Percentiles rank a stretch among this genome's conserved stretches.
Evolutionary conservation across 2,888 invertebrate genomes (phyloP).

Genomic region (Sesia bembeciformis): DNA sequence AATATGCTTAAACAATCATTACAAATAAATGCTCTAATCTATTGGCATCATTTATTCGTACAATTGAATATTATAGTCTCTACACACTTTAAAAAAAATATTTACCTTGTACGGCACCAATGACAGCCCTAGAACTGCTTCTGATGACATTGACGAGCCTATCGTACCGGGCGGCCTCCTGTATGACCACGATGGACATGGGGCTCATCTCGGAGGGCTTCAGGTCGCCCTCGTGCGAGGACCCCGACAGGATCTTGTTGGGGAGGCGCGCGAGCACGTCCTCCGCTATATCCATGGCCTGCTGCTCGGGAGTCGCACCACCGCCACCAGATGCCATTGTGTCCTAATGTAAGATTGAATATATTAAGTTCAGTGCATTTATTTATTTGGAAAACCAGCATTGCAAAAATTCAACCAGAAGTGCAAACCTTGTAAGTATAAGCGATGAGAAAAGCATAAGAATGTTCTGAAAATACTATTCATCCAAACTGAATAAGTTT

Average conservation of each 20-base stretch:
- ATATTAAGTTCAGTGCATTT: no score
- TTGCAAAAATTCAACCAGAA: no score
- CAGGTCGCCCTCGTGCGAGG: slow-evolving; percentile 78
- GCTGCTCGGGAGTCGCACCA: slow-evolving; percentile 83
- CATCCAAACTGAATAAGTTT: no score
- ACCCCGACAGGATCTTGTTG: slow-evolving; percentile 77
- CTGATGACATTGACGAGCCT: slow-evolving; percentile 83
- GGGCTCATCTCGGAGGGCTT: slow-evolving; percentile 87
- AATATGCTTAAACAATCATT: no score
- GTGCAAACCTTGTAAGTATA: no score
- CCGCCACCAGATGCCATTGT: slow-evolving; percentile 74
- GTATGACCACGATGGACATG: slow-evolving; percentile 94
- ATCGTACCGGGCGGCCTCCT: slow-evolving; percentile 89
- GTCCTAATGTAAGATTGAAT: slow-evolving; percentile 60
- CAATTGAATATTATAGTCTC: no score
- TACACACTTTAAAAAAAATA: no score
- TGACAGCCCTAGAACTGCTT: slow-evolving; percentile 82
- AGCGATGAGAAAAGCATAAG: no score
- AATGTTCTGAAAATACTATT: no score
- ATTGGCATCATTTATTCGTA: no score
- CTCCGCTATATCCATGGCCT: slow-evolving; percentile 84
- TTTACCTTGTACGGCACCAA: slow-evolving; percentile 90
- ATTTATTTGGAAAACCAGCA: no score
- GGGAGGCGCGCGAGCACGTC: slow-evolving; percentile 88
- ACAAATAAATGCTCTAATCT: no score